A percentile compares a stretch with the other conserved stretches of the same genome.
phyloP scores from a whole-genome alignment of 2,113 vertebrate species.

The Phalacrocorax brasilianus region DNA sequence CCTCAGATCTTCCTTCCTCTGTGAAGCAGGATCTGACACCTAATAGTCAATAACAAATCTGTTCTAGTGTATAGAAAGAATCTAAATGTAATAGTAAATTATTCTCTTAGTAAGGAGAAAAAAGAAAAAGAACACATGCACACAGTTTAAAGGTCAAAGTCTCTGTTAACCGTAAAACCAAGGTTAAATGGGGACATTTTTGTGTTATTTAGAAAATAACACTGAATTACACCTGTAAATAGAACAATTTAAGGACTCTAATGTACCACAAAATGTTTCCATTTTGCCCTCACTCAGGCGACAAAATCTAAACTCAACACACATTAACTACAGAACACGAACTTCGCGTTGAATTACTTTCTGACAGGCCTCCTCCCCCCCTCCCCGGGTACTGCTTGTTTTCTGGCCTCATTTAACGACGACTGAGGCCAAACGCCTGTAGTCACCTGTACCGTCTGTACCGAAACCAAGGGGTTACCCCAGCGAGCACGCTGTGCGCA shows the following conservation, averaged over 20 bases:
- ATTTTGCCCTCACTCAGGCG: not conserved
- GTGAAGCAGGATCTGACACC: not conserved
- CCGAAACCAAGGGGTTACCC: not conserved
- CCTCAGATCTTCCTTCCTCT: not conserved
- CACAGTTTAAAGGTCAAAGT: not conserved
- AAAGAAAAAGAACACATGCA: not conserved
- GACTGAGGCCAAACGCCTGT: not conserved
- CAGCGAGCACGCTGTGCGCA: rapidly evolving
- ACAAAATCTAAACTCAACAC: not conserved
- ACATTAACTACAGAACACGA: not conserved
- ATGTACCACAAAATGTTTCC: not conserved
- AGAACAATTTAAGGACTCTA: not conserved
- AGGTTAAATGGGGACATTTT: not conserved
- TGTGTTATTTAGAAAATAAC: not conserved
- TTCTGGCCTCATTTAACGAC: not conserved
- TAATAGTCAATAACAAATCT: not conserved
- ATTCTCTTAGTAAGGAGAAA: not conserved
- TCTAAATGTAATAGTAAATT: not conserved
- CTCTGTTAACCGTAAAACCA: not conserved
- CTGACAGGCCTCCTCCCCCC: rapidly evolving
- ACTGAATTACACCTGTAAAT: not conserved
- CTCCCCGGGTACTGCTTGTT: not conserved
- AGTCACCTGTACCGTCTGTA: not conserved
- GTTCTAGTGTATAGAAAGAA: not conserved
- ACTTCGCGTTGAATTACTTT: not conserved